Evolutionary conservation across 2,113 vertebrate genomes (phyloP).

Genomic region (Elaphurus davidianus): DNA sequence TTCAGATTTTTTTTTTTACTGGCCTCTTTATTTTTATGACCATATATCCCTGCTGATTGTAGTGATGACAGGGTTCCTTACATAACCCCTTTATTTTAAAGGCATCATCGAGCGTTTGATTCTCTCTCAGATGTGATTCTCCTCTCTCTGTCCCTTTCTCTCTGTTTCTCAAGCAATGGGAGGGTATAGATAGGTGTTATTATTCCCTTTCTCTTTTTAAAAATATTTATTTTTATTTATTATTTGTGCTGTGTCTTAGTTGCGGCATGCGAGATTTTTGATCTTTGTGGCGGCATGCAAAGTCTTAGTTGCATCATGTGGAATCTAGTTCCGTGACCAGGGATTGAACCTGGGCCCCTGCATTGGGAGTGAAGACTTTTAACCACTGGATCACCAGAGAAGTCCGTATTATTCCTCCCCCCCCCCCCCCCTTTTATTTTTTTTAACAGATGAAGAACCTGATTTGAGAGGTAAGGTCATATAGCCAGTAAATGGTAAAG

Average conservation of each 20-base stretch:
- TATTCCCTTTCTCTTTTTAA: neutral
- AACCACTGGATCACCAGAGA: neutral
- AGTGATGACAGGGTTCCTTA: neutral
- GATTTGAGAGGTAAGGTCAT: neutral
- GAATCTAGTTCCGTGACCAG: neutral
- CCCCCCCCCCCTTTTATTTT: neutral
- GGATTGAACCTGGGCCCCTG: neutral
- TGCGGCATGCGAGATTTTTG: neutral
- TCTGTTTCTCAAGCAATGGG: neutral
- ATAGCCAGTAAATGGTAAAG: neutral
- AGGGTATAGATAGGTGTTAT: neutral
- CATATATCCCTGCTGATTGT: neutral
- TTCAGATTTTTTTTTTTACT: neutral
- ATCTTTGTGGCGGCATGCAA: fast-evolving
- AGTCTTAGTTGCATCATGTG: neutral
- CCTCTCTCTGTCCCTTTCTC: neutral
- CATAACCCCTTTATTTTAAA: neutral
- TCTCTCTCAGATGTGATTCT: neutral
- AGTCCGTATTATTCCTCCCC: neutral
- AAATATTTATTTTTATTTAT: neutral
- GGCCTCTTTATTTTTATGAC: neutral
- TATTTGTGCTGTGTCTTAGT: neutral
- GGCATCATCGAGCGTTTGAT: neutral
- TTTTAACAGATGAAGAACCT: neutral
- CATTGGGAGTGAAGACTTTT: neutral